Evolutionary conservation across 2,888 invertebrate genomes (phyloP).

Genomic region (Lacanobia wlatinum): DNA sequence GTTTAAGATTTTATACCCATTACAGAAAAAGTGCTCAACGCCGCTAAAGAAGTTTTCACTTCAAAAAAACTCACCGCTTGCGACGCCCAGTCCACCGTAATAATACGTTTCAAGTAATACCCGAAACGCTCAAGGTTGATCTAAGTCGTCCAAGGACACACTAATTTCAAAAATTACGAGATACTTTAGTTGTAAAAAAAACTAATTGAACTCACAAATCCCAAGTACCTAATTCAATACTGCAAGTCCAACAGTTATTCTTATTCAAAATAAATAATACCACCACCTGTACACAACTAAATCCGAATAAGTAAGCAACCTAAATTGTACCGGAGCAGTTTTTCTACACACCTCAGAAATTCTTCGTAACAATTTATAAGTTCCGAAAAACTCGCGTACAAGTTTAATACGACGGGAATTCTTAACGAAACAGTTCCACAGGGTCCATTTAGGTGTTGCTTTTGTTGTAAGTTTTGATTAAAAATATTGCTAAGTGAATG

Average conservation of each 20-base stretch:
- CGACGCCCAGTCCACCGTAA: background rate
- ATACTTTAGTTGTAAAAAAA: background rate
- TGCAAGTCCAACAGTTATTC: too few relatives aligned
- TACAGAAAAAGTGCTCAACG: too few relatives aligned
- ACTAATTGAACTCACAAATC: too few relatives aligned
- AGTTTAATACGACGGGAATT: slow-evolving; percentile 66
- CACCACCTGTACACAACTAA: slow-evolving; percentile 6
- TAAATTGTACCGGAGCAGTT: slow-evolving; percentile 39
- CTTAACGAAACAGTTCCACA: slow-evolving; percentile 56
- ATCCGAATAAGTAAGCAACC: slow-evolving; percentile 32
- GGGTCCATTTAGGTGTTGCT: slow-evolving; percentile 51
- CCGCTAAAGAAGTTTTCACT: too few relatives aligned
- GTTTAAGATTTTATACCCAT: too few relatives aligned
- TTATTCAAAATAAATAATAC: slow-evolving; percentile 14
- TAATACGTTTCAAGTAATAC: background rate
- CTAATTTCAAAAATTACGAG: background rate
- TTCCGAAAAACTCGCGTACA: slow-evolving; percentile 64
- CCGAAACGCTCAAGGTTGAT: background rate
- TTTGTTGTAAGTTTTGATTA: slow-evolving; percentile 63
- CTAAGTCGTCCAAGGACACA: background rate
- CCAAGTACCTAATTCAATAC: too few relatives aligned
- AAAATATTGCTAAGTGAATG: slow-evolving; percentile 55
- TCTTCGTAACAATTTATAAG: slow-evolving; percentile 64
- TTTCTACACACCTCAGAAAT: slow-evolving; percentile 54
- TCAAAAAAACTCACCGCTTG: background rate